phyloP scores from a whole-genome alignment of 2,888 invertebrate genomes.

The Diaphora mendica region DNA sequence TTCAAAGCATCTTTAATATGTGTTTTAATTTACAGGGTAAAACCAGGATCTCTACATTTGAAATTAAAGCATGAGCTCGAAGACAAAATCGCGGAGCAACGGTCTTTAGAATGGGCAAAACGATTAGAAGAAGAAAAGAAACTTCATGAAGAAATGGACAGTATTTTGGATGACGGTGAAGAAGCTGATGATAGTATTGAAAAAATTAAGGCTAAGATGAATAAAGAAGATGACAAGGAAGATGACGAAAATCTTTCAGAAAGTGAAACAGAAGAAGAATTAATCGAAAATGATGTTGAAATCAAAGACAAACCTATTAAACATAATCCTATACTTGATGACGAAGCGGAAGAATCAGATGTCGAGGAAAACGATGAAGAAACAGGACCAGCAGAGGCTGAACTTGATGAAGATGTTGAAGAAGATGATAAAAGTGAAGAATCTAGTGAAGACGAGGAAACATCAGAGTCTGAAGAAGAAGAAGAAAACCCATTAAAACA shows the following conservation, averaged over 20 bases:
- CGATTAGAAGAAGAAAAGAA: conserved; percentile 84
- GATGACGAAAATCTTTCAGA: conserved; percentile 73
- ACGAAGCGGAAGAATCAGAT: conserved; percentile 84
- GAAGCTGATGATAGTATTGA: conserved; percentile 77
- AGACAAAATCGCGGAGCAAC: conserved; percentile 89
- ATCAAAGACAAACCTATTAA: conserved; percentile 75
- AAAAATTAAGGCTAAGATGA: conserved; percentile 73
- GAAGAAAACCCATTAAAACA: conserved; percentile 55
- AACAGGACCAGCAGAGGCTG: conserved; percentile 53
- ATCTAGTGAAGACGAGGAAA: conserved; percentile 63
- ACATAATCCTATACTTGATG: conserved; percentile 75
- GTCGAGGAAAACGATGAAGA: conserved; percentile 65
- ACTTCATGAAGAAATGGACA: conserved; percentile 75
- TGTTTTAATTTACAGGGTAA: conserved; percentile 64
- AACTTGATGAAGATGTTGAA: conserved; percentile 21
- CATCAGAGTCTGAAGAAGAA: conserved; percentile 73
- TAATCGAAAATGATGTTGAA: conserved; percentile 66
- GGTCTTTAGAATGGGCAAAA: conserved; percentile 90
- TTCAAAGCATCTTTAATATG: background rate
- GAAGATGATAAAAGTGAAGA: conserved; percentile 60
- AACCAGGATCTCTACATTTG: conserved; percentile 90
- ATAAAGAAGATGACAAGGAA: conserved; percentile 62
- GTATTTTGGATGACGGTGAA: conserved; percentile 65
- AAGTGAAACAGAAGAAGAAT: conserved; percentile 80
- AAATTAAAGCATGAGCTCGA: conserved; percentile 90